Percentiles rank a stretch among this genome's conserved stretches.
phyloP scores from a whole-genome alignment of 2,113 vertebrate species.

The Anolis carolinensis region DNA sequence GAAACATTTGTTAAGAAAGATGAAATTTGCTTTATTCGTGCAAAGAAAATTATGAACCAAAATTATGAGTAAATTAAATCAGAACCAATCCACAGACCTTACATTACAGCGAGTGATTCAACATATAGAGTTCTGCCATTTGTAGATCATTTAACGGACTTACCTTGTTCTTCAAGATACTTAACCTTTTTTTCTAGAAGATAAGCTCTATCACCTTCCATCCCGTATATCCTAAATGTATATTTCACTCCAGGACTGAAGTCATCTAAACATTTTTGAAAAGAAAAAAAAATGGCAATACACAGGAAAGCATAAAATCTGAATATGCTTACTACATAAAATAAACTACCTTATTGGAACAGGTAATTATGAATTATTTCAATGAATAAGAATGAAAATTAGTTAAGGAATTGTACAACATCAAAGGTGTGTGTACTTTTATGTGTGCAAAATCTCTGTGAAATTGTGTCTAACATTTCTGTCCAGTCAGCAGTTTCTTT shows the following conservation, averaged over 20 bases:
- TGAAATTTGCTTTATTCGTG: not conserved
- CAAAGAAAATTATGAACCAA: not conserved
- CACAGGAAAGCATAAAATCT: conserved; percentile 6
- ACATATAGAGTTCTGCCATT: not conserved
- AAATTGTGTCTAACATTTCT: not conserved
- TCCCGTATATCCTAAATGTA: conserved; percentile 64
- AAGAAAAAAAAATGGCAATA: conserved; percentile 1
- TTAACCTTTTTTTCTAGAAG: conserved; percentile 66
- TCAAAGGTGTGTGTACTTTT: too few relatives aligned
- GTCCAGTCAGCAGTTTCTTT: not conserved
- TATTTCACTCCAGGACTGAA: conserved; percentile 67
- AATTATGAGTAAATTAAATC: too few relatives aligned
- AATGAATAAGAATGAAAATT: not conserved
- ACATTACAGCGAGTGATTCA: not conserved
- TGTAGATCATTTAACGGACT: conserved; percentile 4
- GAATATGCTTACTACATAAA: not conserved
- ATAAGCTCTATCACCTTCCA: conserved; percentile 25
- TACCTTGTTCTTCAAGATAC: conserved; percentile 69
- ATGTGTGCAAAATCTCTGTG: too few relatives aligned
- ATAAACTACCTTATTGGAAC: not conserved
- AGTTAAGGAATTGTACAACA: not conserved
- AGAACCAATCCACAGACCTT: too few relatives aligned
- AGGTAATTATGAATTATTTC: not conserved
- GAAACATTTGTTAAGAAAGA: not conserved
- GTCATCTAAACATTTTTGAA: conserved; percentile 43